These are phyloP conservation scores for Drosophila guanche DNA, from an alignment of 1,140 invertebrate species.

Conservation along the genomic window DNA sequence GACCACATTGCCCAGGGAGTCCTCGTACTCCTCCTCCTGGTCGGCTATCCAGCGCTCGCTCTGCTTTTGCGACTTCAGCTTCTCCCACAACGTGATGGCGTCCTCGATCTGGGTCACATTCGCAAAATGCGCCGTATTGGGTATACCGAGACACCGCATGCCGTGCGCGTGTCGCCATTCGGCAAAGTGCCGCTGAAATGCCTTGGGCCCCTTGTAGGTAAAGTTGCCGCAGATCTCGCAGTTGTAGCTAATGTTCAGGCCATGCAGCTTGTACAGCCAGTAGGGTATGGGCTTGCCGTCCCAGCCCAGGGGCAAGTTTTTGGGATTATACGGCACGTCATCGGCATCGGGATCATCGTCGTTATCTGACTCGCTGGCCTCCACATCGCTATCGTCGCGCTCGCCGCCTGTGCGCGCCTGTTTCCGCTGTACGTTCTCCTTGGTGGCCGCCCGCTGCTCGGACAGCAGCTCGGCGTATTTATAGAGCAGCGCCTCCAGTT, in stretches of 20 bases:
- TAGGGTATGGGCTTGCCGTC: slow-evolving; percentile 99
- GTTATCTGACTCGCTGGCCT: slow-evolving; percentile 94
- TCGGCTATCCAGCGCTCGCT: slow-evolving; percentile 98
- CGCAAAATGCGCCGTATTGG: slow-evolving; percentile 99
- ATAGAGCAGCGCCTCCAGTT: slow-evolving; percentile 95
- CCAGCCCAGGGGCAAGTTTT: slow-evolving; percentile 99
- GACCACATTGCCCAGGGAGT: slow-evolving; percentile 99
- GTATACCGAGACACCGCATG: slow-evolving; percentile 99
- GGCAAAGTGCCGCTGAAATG: slow-evolving; percentile 99
- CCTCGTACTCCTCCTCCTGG: slow-evolving; percentile 99
- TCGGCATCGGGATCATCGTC: slow-evolving; percentile 94
- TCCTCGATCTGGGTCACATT: slow-evolving; percentile 99
- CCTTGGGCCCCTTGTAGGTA: slow-evolving; percentile 99
- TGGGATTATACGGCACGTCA: slow-evolving; percentile 99
- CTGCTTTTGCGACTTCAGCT: slow-evolving; percentile 97
- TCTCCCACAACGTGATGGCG: slow-evolving; percentile 98
- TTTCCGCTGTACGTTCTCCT: slow-evolving; percentile 99
- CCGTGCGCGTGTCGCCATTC: slow-evolving; percentile 99
- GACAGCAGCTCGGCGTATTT: slow-evolving; percentile 92
- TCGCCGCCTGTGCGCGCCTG: slow-evolving; percentile 98
- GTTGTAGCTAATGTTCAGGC: slow-evolving; percentile 99
- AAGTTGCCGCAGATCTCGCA: slow-evolving; percentile 99
- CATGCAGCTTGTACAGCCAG: slow-evolving; percentile 99
- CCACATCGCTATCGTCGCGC: slow-evolving; percentile 95
- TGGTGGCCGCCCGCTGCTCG: slow-evolving; percentile 94